Conservation (phyloP, 2,113 vertebrate species). For the Sinocyclocheilus grahami region DNA sequence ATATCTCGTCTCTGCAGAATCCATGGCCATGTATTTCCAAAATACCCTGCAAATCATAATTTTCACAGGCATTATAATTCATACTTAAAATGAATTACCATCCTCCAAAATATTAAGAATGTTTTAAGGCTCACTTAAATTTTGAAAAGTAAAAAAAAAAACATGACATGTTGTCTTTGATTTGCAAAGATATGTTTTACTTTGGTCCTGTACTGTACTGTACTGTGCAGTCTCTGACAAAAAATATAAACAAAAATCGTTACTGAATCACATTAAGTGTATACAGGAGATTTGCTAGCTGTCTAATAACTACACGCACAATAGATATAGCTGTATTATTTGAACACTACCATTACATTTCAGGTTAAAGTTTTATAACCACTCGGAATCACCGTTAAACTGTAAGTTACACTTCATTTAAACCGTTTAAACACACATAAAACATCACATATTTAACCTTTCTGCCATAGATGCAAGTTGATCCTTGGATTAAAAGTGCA, state of each 20-base stretch:
- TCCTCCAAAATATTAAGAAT: neutral
- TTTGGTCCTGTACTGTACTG: too few species aligned
- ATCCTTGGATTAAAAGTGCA: slow-evolving; percentile 90
- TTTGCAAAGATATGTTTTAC: too few species aligned
- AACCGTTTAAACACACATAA: neutral
- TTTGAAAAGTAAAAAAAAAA: too few species aligned
- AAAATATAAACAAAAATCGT: too few species aligned
- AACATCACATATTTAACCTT: slow-evolving; percentile 77
- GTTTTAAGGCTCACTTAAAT: neutral
- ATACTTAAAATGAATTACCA: neutral
- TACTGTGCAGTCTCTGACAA: too few species aligned
- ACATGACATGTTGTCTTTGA: too few species aligned
- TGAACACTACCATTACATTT: neutral
- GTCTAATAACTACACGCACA: neutral
- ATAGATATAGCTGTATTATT: neutral
- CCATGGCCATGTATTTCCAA: slow-evolving; percentile 68
- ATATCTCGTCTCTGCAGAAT: slow-evolving; percentile 82
- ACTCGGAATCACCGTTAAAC: neutral
- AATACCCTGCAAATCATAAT: neutral
- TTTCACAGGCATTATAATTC: neutral
- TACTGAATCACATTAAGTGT: neutral
- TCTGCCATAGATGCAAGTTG: slow-evolving; percentile 90
- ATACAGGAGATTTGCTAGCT: neutral
- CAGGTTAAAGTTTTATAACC: neutral
- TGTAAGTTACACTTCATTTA: neutral